phyloP scores from a whole-genome alignment of 2,888 invertebrate genomes.

The Heteropelma amictum region DNA sequence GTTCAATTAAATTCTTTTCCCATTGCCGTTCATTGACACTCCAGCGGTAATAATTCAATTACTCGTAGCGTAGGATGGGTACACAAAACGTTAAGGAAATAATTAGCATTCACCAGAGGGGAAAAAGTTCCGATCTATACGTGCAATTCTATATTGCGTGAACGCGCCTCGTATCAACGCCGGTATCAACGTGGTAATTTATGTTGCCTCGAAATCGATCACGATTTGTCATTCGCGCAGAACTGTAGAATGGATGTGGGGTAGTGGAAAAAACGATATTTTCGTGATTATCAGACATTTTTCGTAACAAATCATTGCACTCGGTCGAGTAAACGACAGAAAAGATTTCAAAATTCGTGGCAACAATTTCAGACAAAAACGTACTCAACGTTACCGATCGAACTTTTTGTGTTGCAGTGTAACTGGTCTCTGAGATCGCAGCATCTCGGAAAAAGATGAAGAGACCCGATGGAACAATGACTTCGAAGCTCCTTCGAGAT shows the following conservation, averaged over 20 bases:
- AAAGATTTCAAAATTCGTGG: neutral
- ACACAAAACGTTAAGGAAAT: slow-evolving; percentile 37
- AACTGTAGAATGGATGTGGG: neutral
- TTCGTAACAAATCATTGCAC: too few species aligned
- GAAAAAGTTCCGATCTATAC: slow-evolving; percentile 13
- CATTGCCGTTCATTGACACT: slow-evolving; percentile 15
- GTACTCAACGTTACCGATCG: neutral
- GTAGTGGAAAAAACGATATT: too few species aligned
- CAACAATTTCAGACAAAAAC: neutral
- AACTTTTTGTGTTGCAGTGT: neutral
- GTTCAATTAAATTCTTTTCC: slow-evolving; percentile 19
- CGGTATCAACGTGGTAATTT: slow-evolving; percentile 29
- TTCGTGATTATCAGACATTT: too few species aligned
- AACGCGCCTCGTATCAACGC: slow-evolving; percentile 41
- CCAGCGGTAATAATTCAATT: slow-evolving; percentile 41
- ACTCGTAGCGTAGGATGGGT: neutral
- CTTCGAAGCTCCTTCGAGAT: slow-evolving; percentile 64
- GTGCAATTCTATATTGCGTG: slow-evolving; percentile 8
- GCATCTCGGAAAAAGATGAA: slow-evolving; percentile 56
- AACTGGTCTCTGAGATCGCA: slow-evolving; percentile 1
- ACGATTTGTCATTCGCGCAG: slow-evolving; percentile 15
- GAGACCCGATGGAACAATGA: slow-evolving; percentile 56
- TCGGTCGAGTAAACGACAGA: neutral
- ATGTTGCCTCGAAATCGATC: slow-evolving; percentile 24
- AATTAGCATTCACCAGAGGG: slow-evolving; percentile 41